Evolutionary conservation across 1,140 invertebrate species (phyloP).

Genomic region (Bombus terrestris): DNA sequence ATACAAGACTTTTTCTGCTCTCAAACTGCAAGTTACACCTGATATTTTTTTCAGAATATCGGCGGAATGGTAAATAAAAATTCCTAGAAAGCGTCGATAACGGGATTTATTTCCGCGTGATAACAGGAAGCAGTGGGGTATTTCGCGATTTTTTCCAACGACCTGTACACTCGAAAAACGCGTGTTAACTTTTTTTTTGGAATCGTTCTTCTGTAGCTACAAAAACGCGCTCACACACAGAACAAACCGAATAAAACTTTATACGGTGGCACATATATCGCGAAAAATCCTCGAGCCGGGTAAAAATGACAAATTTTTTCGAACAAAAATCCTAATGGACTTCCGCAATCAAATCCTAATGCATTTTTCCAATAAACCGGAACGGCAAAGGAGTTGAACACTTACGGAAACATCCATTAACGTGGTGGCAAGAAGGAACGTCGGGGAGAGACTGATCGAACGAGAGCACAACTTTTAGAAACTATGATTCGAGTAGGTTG

Average conservation of each 20-base stretch:
- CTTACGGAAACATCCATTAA: slow-evolving; percentile 50
- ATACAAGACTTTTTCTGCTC: not conserved
- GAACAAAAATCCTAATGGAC: slow-evolving; percentile 30
- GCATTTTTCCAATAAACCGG: slow-evolving; percentile 41
- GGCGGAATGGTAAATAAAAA: not conserved
- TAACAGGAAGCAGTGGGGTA: not conserved
- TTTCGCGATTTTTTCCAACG: slow-evolving; percentile 2
- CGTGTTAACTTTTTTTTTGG: not conserved
- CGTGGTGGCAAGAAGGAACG: slow-evolving; percentile 11
- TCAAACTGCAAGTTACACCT: not conserved
- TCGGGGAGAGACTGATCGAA: slow-evolving; percentile 13
- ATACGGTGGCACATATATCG: no score
- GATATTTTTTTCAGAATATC: no score
- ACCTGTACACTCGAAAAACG: slow-evolving; percentile 8
- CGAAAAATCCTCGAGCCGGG: not conserved
- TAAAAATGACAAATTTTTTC: slow-evolving; percentile 25
- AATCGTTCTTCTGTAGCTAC: not conserved
- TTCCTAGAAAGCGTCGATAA: not conserved
- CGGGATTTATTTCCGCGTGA: not conserved
- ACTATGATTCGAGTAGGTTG: slow-evolving; percentile 32
- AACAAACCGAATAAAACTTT: slow-evolving; percentile 4
- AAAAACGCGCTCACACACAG: not conserved
- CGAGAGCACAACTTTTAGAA: slow-evolving; percentile 5
- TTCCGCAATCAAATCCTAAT: slow-evolving; percentile 44
- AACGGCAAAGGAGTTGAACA: not conserved